Evolutionary conservation across 1,140 invertebrate genomes (phyloP).

Genomic region (Aphelinus atriplicis): DNA sequence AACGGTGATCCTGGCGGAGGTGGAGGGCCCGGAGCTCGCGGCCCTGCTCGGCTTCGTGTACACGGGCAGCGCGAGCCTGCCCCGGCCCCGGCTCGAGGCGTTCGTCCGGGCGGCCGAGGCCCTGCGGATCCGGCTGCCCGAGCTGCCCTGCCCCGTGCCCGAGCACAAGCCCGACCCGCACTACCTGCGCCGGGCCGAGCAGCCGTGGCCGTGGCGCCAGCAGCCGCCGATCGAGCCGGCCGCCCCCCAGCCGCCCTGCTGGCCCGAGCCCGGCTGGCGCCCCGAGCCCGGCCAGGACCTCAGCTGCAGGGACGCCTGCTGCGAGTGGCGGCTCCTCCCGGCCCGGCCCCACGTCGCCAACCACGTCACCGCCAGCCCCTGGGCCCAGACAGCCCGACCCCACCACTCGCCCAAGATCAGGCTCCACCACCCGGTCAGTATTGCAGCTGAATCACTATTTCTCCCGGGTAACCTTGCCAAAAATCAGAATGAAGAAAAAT

Average conservation of each 20-base stretch:
- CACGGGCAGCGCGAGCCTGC: constrained; percentile 69
- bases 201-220: constrained; percentile 66
- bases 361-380: constrained; percentile 58
- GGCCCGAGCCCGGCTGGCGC: constrained; percentile 13
- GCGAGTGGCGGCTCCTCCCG: constrained; percentile 45
- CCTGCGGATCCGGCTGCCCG: constrained; percentile 62
- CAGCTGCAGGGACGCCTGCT: constrained; percentile 50
- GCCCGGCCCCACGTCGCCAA: constrained; percentile 54
- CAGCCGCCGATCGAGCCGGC: constrained; percentile 66
- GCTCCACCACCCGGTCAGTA: constrained; percentile 3
- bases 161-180: too few species aligned
- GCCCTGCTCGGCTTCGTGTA: constrained; percentile 72
- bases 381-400: constrained; percentile 54
- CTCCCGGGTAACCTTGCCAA: too few species aligned
- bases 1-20: constrained; percentile 70
- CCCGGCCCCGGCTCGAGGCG: constrained; percentile 65
- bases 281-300: constrained; percentile 38
- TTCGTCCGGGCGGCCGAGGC: constrained; percentile 69
- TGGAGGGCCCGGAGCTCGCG: constrained; percentile 68
- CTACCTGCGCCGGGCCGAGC: neutral
- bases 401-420: constrained; percentile 55
- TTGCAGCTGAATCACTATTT: too few species aligned
- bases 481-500: too few species aligned
- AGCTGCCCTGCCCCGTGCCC: constrained; percentile 38
- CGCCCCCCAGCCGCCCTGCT: constrained; percentile 49